Percentiles rank a stretch among this genome's conserved stretches.
Evolutionary conservation across 2,888 invertebrate genomes (phyloP).

Genomic region (Siphlonurus alternatus): DNA sequence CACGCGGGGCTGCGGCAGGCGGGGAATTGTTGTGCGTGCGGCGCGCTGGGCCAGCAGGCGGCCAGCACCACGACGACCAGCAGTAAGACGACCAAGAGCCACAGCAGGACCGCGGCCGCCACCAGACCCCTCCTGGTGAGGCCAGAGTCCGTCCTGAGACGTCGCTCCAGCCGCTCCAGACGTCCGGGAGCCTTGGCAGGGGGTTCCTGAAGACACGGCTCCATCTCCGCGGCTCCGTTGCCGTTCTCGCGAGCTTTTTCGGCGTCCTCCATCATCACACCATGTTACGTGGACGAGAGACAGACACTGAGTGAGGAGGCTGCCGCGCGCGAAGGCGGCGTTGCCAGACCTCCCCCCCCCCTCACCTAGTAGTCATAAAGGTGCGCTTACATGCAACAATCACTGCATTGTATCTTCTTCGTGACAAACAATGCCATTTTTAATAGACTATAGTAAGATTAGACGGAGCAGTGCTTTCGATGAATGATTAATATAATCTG

Average conservation of each 20-base stretch:
- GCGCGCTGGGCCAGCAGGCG: constrained; percentile 29
- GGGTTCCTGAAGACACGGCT: too few relatives aligned
- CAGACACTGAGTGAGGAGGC: not conserved
- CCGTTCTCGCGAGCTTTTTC: not conserved
- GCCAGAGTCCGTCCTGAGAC: not conserved
- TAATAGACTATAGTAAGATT: too few relatives aligned
- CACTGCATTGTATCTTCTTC: too few relatives aligned
- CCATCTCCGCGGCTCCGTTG: not conserved
- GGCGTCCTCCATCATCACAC: too few relatives aligned
- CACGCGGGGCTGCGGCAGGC: constrained; percentile 31
- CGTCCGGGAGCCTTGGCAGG: not conserved
- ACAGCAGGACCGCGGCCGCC: not conserved
- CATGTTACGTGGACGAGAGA: too few relatives aligned
- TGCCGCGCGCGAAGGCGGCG: not conserved
- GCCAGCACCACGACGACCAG: constrained; percentile 29
- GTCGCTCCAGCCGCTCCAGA: not conserved
- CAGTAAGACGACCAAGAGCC: constrained; percentile 20
- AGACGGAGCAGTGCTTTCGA: too few relatives aligned
- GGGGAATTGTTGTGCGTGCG: constrained; percentile 25
- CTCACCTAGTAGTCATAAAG: too few relatives aligned
- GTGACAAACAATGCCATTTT: too few relatives aligned
- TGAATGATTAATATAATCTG: too few relatives aligned
- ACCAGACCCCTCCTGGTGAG: not conserved
- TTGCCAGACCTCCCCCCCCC: too few relatives aligned
- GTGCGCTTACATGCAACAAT: too few relatives aligned